These are phyloP conservation scores for Hyposoter dolosus DNA, from an alignment of 2,888 invertebrate genomes.

Conservation along the genomic window DNA sequence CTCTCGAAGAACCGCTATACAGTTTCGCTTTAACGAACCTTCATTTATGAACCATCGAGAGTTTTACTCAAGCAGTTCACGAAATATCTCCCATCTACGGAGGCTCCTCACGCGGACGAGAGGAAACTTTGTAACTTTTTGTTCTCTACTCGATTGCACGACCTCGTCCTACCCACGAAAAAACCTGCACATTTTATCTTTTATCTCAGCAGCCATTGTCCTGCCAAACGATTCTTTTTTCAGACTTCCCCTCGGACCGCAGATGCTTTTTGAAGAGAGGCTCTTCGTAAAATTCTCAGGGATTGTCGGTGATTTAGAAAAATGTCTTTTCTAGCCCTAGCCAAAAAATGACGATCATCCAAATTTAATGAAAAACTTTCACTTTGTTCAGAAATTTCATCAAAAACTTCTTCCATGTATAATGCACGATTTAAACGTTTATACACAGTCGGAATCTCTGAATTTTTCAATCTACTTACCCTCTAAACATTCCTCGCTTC, in stretches of 20 bases:
- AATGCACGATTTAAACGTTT: neutral
- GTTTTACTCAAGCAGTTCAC: neutral
- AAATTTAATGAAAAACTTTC: neutral
- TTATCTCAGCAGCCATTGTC: slow-evolving; percentile 14
- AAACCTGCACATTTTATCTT: slow-evolving; percentile 19
- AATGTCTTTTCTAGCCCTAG: neutral
- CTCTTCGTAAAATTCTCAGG: neutral
- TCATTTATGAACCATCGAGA: slow-evolving; percentile 35
- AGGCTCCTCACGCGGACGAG: neutral
- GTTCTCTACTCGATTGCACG: slow-evolving; percentile 16
- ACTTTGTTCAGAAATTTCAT: neutral
- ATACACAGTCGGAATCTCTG: neutral
- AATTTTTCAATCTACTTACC: neutral
- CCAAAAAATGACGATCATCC: neutral
- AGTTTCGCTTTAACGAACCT: slow-evolving; percentile 60
- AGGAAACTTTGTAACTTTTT: slow-evolving; percentile 31
- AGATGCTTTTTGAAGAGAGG: neutral
- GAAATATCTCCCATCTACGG: neutral
- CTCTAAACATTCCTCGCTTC: neutral
- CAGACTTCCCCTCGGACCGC: neutral
- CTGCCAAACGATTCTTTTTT: slow-evolving; percentile 21
- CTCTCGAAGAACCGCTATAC: slow-evolving; percentile 18
- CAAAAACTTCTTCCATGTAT: neutral
- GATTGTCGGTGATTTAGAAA: neutral
- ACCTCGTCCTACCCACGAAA: neutral